These are phyloP conservation scores for Schizaphis graminum DNA, from an alignment of 2,888 invertebrate species.

Conservation along the genomic window DNA sequence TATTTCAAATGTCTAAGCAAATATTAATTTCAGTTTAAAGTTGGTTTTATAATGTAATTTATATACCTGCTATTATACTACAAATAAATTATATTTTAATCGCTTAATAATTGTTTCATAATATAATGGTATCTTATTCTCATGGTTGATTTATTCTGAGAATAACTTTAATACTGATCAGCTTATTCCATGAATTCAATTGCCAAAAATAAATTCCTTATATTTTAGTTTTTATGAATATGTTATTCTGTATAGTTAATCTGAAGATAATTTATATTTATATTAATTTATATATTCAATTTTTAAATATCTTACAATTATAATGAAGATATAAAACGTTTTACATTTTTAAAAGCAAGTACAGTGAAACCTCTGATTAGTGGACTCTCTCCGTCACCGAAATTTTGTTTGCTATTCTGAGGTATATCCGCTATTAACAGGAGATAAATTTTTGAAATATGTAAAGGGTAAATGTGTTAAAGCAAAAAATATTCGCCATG, in stretches of 20 bases:
- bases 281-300: neutral
- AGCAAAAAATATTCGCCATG: no score
- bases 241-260: neutral
- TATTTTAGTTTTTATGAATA: neutral
- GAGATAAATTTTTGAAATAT: no score
- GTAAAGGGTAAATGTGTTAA: no score
- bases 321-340: neutral
- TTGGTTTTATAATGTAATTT: neutral
- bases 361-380: no score
- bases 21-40: neutral
- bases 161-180: neutral
- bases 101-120: neutral
- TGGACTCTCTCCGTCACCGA: no score
- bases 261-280: neutral
- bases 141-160: neutral
- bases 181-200: neutral
- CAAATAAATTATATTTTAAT: slow-evolving; percentile 2
- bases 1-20: neutral
- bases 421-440: no score
- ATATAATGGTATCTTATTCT: neutral
- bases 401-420: no score
- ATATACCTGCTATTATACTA: neutral
- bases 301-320: slow-evolving; percentile 4
- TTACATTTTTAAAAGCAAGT: neutral
- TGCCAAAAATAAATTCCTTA: neutral